A percentile compares a stretch with the other conserved stretches of the same genome.
phyloP scores from a whole-genome alignment of 2,888 invertebrate species.

The Subacronicta megacephala region DNA sequence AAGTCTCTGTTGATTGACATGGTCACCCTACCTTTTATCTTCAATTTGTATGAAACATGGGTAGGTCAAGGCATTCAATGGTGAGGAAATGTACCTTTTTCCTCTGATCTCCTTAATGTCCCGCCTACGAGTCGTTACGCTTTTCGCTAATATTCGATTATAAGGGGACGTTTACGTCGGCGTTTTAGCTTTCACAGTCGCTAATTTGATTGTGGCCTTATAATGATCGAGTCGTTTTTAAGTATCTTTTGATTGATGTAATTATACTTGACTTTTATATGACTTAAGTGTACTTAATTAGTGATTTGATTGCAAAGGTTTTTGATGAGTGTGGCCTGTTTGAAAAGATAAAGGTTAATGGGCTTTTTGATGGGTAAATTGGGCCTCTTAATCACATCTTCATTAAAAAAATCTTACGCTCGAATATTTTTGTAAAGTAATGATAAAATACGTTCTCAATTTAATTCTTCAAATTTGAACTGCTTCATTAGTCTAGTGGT shows the following conservation, averaged over 20 bases:
- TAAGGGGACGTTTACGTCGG: slow-evolving; percentile 11
- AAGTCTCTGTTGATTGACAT: neutral
- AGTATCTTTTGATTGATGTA: slow-evolving; percentile 34
- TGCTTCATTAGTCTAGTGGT: too few relatives aligned
- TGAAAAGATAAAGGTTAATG: neutral
- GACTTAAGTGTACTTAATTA: slow-evolving; percentile 16
- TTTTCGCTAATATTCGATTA: slow-evolving; percentile 54
- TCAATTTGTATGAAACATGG: slow-evolving; percentile 63
- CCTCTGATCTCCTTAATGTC: slow-evolving; percentile 66
- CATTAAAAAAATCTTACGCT: too few relatives aligned
- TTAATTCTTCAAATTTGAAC: too few relatives aligned
- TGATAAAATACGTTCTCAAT: too few relatives aligned
- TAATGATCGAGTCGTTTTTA: slow-evolving; percentile 18
- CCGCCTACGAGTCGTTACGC: slow-evolving; percentile 54
- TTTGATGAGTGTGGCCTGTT: neutral
- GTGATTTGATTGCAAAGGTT: slow-evolving; percentile 9
- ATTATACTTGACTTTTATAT: slow-evolving; percentile 42
- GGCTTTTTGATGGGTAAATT: too few relatives aligned
- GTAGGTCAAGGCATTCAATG: slow-evolving; percentile 69
- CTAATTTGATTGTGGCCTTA: slow-evolving; percentile 39
- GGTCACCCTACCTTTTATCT: slow-evolving; percentile 58
- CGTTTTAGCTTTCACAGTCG: slow-evolving; percentile 14
- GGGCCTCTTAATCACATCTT: too few relatives aligned
- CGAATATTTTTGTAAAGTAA: too few relatives aligned
- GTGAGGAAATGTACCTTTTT: slow-evolving; percentile 61